phyloP scores from a whole-genome alignment of 2,888 invertebrate species.

The Lucinisca nassula region DNA sequence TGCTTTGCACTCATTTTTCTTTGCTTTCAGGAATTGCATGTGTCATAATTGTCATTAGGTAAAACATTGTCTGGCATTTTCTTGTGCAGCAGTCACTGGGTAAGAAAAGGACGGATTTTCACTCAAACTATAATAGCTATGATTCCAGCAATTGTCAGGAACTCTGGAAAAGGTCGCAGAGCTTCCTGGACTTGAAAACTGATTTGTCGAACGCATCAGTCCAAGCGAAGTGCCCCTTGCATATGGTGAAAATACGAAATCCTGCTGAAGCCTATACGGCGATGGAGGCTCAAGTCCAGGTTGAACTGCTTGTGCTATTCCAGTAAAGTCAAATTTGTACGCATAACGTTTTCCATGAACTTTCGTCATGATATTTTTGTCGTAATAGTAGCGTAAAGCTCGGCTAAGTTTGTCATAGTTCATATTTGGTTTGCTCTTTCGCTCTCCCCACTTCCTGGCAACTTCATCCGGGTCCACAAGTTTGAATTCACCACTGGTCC shows the following conservation, averaged over 20 bases:
- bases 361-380: constrained; percentile 99
- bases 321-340: constrained; percentile 97
- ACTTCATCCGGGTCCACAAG: constrained; percentile 98
- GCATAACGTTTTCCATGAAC: constrained; percentile 98
- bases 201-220: constrained; percentile 92
- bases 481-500: constrained; percentile 97
- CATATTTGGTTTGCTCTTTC: constrained; percentile 98
- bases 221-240: constrained; percentile 93
- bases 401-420: constrained; percentile 98
- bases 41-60: no score
- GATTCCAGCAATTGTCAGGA: constrained; percentile 76
- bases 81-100: neutral
- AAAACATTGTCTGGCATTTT: neutral
- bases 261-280: constrained; percentile 98
- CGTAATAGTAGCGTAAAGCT: constrained; percentile 98
- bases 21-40: no score
- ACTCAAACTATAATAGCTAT: constrained; percentile 16
- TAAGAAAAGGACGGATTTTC: neutral
- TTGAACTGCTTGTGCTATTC: constrained; percentile 92
- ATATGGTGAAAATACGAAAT: constrained; percentile 94
- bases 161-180: constrained; percentile 75
- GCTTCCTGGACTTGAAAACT: constrained; percentile 49
- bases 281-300: constrained; percentile 95
- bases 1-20: no score
- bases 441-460: constrained; percentile 97